Percentiles rank a stretch among this genome's conserved stretches.
phyloP scores from a whole-genome alignment of 2,797 vertebrate genomes.

The Mus minutoides region DNA sequence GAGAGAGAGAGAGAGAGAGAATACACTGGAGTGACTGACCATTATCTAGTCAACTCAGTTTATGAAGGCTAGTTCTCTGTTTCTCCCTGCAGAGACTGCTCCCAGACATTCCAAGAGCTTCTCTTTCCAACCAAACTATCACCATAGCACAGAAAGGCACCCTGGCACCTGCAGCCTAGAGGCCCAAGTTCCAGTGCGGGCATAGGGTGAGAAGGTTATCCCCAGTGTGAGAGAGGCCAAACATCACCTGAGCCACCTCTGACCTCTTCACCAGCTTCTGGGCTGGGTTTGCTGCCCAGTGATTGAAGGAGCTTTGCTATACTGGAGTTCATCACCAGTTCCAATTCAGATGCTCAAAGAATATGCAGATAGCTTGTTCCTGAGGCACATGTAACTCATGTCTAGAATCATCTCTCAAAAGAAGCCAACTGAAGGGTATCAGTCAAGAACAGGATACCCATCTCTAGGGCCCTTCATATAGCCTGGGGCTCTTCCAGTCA shows the following conservation, averaged over 20 bases:
- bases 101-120: slow-evolving; percentile 13
- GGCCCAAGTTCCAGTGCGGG: background rate
- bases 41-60: slow-evolving; percentile 61
- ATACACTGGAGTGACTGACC: slow-evolving; percentile 21
- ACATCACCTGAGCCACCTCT: background rate
- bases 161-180: background rate
- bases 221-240: background rate
- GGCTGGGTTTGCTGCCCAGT: background rate
- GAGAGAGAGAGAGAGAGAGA: background rate
- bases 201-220: background rate
- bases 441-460: background rate
- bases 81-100: background rate
- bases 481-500: fast-evolving
- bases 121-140: background rate
- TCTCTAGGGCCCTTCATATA: background rate
- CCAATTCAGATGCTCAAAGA: background rate
- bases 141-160: background rate
- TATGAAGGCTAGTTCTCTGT: slow-evolving; percentile 57
- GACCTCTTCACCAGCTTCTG: background rate
- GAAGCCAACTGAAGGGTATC: background rate
- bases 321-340: background rate
- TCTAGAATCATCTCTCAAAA: background rate
- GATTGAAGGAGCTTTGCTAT: background rate
- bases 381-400: background rate
- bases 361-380: background rate